Evolutionary conservation across 2,113 vertebrate species (phyloP), one percentile per base, ranked within the genome.

Genomic region (Erythrolamprus reginae): DNA sequence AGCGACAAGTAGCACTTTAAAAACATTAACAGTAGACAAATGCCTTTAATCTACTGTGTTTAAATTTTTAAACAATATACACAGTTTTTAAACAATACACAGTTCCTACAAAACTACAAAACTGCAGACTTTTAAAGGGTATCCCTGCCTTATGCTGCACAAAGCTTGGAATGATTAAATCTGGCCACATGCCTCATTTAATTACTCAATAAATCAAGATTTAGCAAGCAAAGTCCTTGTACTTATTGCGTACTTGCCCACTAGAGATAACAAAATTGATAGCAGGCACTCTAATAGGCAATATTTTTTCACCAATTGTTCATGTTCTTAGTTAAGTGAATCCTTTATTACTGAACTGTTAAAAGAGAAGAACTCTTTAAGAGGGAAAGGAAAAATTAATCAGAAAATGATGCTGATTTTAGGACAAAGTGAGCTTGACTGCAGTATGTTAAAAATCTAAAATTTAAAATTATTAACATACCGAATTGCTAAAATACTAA

Each of bases 161-260:
- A 26, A 47, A 89, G 88, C 45, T 56, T 3, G 90, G 89, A 93
- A 86, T 48, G 19, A 91, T 86, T 84, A 28, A 92, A 45, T 82
- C 51, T 93, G 86, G 48, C 61, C 92, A 50, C 88, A 58, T 91
- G 91, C 90, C 91, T 45, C 89, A 84, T 92, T 94, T 95, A 94
- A 95, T 96, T 96, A 90, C 93, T 90, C 93, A 94, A 96, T 96
- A 93, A 95, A 93, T 84, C 89, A 86, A 92, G 92, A 93, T 94
- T 92, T 83, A 84, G 93, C 90, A 95, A 96, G 92, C 86, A 42
- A 93, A 93, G 92, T 89, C 93, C 84, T 92, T 94, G 93, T 93
- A 89, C 92, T 85, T 89, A 86, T 70, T 89, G 1, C 38, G 82
- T 90, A n/a, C 55, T 70, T 91, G 89, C 56, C 84, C 52, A 87